Evolutionary conservation across 2,888 invertebrate species (phyloP), one percentile per base, ranked within the genome.

Genomic region (Aricia artaxerxes): DNA sequence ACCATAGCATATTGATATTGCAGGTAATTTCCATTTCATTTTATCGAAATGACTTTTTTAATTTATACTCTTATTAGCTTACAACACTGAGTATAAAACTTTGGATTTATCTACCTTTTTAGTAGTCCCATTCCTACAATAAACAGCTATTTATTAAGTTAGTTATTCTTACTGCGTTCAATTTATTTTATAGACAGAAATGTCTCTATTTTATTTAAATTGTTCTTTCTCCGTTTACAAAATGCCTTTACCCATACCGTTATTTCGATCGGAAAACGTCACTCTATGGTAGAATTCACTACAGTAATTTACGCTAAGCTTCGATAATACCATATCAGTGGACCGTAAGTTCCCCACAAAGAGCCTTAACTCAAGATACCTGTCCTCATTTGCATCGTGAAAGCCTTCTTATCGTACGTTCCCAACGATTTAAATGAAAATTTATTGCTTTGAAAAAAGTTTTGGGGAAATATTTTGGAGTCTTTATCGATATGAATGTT

Each of bases 341-440:
- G 44, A 73, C 44, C 75, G 75, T 57, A 76, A 69, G 69, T 69
- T 69, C 35, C 35, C 69, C 35, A 35, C 69, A 69, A 69, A 76
- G 53, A 76, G 76, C 76, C 24, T 49, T 75, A 75, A 75, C 75
- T 76, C 76, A 76, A 76, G 53, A 76, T 76, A 76, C 75, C 24
- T 49, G 49, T 76, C 31, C 53, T 38, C 76, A 76, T 76, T 76
- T 76, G 35, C 76, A 57, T 76, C 53, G 76, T 57, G 35, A 76
- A 76, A 76, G 76, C 76, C 75, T 53, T 75, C 49, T 75, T 76
- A 76, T 73, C 73, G 73, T 24, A n/a, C 69, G 69, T 69, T 69
- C 69, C 35, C 13, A 69, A 69, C 69, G 69, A 69, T 38, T 69
- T 69, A 38, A 69, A 69, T 69, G 69, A 38, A 38, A 69, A 38